Percentiles rank a stretch among this genome's conserved stretches.
Conservation (phyloP, 2,113 vertebrate genomes). For the Zapornia atra region DNA sequence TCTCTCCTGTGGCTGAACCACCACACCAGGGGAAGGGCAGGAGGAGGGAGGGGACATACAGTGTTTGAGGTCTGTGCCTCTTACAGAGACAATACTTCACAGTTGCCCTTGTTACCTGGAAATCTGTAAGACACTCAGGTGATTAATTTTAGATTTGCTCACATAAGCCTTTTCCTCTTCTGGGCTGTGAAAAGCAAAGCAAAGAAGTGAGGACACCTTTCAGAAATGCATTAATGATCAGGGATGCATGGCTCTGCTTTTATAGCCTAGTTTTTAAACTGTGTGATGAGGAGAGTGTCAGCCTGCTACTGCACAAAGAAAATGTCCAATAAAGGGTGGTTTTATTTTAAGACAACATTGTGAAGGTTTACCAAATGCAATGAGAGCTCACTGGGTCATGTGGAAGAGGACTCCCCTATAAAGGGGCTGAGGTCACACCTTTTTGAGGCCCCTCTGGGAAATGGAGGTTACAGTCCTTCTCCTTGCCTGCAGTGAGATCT, state of each 20-base stretch:
- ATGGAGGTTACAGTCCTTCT: background rate
- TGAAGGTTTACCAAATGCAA: background rate
- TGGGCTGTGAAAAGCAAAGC: background rate
- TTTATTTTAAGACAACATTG: background rate
- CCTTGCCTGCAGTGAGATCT: background rate
- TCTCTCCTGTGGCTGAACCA: too few species aligned
- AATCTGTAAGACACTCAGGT: background rate
- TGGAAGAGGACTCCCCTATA: background rate
- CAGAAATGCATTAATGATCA: background rate
- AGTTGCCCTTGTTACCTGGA: slow-evolving; percentile 13
- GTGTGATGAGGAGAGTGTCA: background rate
- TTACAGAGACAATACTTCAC: background rate
- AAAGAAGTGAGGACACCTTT: slow-evolving; percentile 4
- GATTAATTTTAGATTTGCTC: slow-evolving; percentile 54
- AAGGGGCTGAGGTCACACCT: background rate
- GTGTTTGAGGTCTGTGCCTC: background rate
- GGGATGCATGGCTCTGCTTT: background rate
- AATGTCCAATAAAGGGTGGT: background rate
- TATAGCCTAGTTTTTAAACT: slow-evolving; percentile 15
- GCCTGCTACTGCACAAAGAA: background rate
- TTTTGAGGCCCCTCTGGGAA: background rate
- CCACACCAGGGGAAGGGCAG: background rate
- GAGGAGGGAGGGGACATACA: background rate
- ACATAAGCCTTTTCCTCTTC: slow-evolving; percentile 13
- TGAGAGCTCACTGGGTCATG: too few species aligned